phyloP scores from a whole-genome alignment of 2,797 vertebrate species.

The Enteromius anoplus region DNA sequence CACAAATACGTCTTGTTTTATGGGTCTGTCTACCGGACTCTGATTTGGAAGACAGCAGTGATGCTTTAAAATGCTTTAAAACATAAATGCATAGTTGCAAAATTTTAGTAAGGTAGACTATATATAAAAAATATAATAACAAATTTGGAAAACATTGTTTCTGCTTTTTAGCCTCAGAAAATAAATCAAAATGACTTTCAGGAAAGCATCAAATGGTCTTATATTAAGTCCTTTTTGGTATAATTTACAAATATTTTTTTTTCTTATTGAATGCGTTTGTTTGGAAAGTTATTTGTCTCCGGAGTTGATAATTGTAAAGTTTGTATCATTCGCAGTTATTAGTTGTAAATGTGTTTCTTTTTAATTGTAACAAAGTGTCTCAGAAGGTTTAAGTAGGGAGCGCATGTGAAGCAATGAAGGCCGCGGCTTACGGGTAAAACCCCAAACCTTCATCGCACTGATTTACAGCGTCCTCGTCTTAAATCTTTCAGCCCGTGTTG shows the following conservation, averaged over 20 bases:
- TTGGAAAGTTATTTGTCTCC: background rate
- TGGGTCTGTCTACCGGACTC: background rate
- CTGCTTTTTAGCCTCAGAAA: background rate
- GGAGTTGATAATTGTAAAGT: background rate
- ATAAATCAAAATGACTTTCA: background rate
- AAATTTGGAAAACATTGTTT: background rate
- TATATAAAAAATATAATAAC: too few species aligned
- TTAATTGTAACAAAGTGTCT: background rate
- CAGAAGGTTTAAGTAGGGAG: background rate
- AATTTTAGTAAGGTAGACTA: too few species aligned
- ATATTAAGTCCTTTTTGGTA: background rate
- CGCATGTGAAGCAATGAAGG: background rate
- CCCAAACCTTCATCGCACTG: conserved; percentile 8
- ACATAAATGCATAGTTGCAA: too few species aligned
- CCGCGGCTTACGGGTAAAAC: conserved; percentile 8
- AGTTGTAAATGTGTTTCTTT: background rate
- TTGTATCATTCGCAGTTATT: background rate
- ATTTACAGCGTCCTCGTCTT: background rate
- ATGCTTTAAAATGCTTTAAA: background rate
- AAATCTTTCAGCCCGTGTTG: background rate
- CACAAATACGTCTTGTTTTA: background rate
- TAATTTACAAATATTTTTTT: background rate
- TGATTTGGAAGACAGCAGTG: background rate
- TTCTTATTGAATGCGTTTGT: background rate
- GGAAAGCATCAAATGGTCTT: background rate